phyloP scores from a whole-genome alignment of 2,113 vertebrate genomes.

The Accipiter cooperii region DNA sequence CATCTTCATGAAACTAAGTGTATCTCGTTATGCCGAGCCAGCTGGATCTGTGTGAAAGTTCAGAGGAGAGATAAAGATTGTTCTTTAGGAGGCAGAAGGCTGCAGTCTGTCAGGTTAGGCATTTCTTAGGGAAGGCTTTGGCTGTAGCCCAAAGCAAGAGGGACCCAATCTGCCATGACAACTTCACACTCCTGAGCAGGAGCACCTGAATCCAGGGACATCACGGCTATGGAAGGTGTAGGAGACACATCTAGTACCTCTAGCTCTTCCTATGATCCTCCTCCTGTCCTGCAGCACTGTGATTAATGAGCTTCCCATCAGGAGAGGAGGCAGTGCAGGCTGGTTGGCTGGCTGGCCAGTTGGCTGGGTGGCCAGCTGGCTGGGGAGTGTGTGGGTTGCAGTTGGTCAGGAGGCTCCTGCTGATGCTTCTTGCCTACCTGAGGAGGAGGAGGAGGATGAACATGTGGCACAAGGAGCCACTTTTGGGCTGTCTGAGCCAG shows the following conservation, averaged over 20 bases:
- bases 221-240: background rate
- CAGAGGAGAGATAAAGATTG: background rate
- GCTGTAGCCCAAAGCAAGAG: background rate
- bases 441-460: background rate
- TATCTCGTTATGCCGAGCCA: background rate
- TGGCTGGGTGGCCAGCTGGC: background rate
- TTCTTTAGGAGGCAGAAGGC: background rate
- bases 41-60: background rate
- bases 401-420: background rate
- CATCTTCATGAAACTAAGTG: background rate
- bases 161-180: rapidly evolving
- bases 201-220: background rate
- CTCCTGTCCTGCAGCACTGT: background rate
- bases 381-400: background rate
- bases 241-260: background rate
- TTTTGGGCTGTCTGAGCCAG: background rate
- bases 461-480: background rate
- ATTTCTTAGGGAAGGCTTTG: background rate
- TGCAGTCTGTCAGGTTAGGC: background rate
- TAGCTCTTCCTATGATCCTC: background rate
- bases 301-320: background rate
- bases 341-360: background rate
- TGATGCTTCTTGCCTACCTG: background rate
- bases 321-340: background rate
- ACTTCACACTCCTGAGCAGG: background rate